These are phyloP conservation scores for Homarus americanus DNA, from an alignment of 1,140 invertebrate genomes.

Conservation along the genomic window DNA sequence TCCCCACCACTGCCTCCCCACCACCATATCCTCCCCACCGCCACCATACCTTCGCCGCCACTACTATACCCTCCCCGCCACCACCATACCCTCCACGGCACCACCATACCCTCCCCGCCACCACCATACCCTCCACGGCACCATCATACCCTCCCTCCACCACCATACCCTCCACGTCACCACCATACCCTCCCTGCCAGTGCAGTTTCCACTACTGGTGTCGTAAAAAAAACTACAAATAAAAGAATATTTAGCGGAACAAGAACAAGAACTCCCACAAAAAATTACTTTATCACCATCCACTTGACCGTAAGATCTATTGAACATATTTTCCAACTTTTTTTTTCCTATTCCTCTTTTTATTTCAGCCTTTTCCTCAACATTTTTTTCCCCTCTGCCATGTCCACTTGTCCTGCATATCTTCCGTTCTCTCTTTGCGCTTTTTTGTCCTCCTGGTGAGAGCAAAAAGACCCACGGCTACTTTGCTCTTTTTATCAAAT, in stretches of 20 bases:
- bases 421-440: not conserved
- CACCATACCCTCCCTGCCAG: no score
- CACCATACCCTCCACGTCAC: no score
- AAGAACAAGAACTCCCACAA: constrained; percentile 22
- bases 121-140: no score
- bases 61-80: no score
- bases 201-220: no score
- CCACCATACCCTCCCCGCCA: no score
- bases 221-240: not conserved
- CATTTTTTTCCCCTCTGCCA: not conserved
- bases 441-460: constrained; percentile 2
- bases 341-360: not conserved
- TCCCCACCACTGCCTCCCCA: no score
- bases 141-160: no score
- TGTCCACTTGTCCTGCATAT: not conserved
- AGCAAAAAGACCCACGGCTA: not conserved
- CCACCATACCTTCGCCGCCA: no score
- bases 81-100: no score
- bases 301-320: not conserved
- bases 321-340: not conserved
- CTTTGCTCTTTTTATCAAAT: constrained; percentile 56
- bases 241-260: constrained; percentile 18
- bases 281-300: not conserved
- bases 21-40: no score
- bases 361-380: not conserved